Conservation (phyloP, 2,888 invertebrate genomes). For the Tuta absoluta region DNA sequence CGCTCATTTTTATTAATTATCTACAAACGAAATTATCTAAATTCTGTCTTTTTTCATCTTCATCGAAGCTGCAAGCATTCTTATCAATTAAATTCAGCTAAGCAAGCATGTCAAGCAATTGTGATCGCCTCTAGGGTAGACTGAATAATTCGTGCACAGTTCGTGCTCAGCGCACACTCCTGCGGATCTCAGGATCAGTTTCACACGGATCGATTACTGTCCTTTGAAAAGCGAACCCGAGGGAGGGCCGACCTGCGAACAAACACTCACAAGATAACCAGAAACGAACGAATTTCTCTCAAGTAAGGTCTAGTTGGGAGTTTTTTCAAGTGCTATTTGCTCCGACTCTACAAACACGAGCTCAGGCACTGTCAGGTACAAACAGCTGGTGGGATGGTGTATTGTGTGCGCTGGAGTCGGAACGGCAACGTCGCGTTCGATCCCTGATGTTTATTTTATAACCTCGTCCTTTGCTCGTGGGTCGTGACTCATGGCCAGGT, state of each 20-base stretch:
- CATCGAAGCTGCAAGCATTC: neutral
- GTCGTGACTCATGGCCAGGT: too few species aligned
- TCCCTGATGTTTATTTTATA: conserved; percentile 47
- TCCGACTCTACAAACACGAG: conserved; percentile 27
- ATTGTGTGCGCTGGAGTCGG: conserved; percentile 62
- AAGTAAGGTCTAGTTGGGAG: conserved; percentile 6
- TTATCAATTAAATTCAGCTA: neutral
- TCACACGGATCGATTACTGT: conserved; percentile 72
- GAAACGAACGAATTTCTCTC: conserved; percentile 3
- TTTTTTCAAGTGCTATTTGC: conserved; percentile 13
- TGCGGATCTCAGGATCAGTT: conserved; percentile 69
- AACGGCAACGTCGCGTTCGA: conserved; percentile 64
- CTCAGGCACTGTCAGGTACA: conserved; percentile 69
- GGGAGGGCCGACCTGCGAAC: conserved; percentile 42
- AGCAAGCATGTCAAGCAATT: neutral
- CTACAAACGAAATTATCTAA: too few species aligned
- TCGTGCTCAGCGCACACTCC: conserved; percentile 61
- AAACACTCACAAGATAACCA: conserved; percentile 33
- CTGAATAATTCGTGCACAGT: conserved; percentile 37
- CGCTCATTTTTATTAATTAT: too few species aligned
- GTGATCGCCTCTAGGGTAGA: conserved; percentile 22
- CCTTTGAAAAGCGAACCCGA: conserved; percentile 45
- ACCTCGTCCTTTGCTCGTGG: conserved; percentile 36
- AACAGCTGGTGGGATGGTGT: conserved; percentile 57
- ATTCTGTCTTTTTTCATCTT: too few species aligned